phyloP scores from a whole-genome alignment of 1,140 invertebrate genomes.

The Leptinotarsa texana region DNA sequence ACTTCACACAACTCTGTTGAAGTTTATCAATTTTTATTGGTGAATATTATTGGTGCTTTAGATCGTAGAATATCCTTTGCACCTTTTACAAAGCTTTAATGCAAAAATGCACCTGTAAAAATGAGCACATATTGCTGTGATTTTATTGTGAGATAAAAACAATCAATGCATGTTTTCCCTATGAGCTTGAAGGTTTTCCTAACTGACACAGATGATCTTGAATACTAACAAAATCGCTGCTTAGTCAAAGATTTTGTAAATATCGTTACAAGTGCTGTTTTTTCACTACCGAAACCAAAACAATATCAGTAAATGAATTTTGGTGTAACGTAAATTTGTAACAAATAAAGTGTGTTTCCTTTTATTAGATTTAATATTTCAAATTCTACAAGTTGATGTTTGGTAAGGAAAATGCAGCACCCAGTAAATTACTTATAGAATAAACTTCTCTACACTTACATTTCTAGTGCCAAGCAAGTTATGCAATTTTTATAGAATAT shows the following conservation, averaged over 20 bases:
- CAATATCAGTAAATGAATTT: neutral
- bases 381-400: neutral
- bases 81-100: constrained; percentile 21
- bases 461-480: neutral
- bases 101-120: constrained; percentile 20
- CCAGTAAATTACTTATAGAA: neutral
- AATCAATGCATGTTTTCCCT: constrained; percentile 22
- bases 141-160: constrained; percentile 26
- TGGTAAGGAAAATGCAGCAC: neutral
- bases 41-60: constrained; percentile 20
- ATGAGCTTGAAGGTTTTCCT: constrained; percentile 12
- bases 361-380: no score
- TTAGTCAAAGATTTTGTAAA: neutral
- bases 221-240: no score
- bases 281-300: neutral
- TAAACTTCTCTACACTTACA: constrained; percentile 1
- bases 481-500: constrained; percentile 9
- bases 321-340: no score
- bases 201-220: no score
- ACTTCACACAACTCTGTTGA: no score
- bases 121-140: constrained; percentile 21
- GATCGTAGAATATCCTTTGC: constrained; percentile 11
- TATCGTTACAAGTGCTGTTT: neutral
- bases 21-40: neutral
- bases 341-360: no score